These are phyloP conservation scores for Notamacropus eugenii DNA, from an alignment of 2,797 vertebrate genomes.

Conservation along the genomic window DNA sequence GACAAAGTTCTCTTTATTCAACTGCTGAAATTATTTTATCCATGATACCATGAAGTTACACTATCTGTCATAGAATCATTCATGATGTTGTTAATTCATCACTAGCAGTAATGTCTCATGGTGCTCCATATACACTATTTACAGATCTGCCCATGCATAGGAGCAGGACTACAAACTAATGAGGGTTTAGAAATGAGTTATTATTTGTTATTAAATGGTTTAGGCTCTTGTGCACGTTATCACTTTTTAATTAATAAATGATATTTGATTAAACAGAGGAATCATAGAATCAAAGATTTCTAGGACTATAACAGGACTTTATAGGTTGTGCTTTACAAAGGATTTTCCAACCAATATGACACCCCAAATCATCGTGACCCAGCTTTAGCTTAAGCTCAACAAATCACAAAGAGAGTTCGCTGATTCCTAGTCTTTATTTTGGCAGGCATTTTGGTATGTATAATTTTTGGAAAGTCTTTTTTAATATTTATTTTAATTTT, in stretches of 20 bases:
- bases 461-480: neutral
- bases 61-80: neutral
- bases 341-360: neutral
- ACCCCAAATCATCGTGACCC: neutral
- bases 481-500: neutral
- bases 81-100: neutral
- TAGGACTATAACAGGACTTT: neutral
- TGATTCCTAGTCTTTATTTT: neutral
- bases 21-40: neutral
- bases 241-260: neutral
- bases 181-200: neutral
- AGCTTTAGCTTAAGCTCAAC: neutral
- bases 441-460: neutral
- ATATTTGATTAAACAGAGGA: neutral
- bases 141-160: neutral
- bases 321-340: neutral
- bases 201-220: neutral
- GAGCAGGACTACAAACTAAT: neutral
- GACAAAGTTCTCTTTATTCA: neutral
- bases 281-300: neutral
- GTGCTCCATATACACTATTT: neutral
- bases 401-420: neutral
- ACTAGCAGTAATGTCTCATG: neutral
- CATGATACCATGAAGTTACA: neutral
- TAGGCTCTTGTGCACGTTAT: neutral